Base-by-base conservation (phyloP, 2,888 invertebrate species). In the Agrochola lychnidis region DNA sequence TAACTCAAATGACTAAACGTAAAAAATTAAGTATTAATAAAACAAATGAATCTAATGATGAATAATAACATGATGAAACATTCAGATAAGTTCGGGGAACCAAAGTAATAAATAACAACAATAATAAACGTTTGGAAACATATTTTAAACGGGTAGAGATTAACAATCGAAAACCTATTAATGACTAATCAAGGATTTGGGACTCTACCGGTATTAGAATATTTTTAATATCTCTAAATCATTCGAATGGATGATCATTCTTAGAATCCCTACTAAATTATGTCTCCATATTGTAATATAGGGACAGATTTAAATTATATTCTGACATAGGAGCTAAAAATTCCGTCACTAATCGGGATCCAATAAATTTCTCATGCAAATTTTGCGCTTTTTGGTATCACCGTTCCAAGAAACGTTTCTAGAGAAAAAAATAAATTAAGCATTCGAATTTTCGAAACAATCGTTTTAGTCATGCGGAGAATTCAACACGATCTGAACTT, bases 321-420 rank as follows among this genome's bases (percentile, higher is more conserved):
- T 94, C 92, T 92, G 93, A 92, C 92, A 91, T 91, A 90, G 90
- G 91, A 93, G 91, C 93, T 88, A 93, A 91, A 92, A 91, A 94
- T 93, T 91, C 90, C 91, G 81, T 92, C 90, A 91, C 88, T 88
- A 91, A 92, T 90, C 89, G 91, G 87, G 84, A 84, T 86, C 89
- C 88, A 87, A 94, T 95, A 95, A 95, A 96, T 95, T 91, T 91
- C 86, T 82, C 88, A 95, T 94, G 95, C 94, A 95, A 95, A 96
- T 96, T 93, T 93, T 84, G 88, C 89, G 91, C 90, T 91, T 89
- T 90, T 91, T 91, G 78, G 83, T 89, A 88, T 87, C 81, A 87
- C 57, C 62, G 81, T 95, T 95, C 94, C 81, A 57, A 91, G 95
- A 94, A 95, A 90, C 83, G 89, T 86, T 89, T 76, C 25, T 88